phyloP scores from a whole-genome alignment of 2,113 vertebrate genomes.

The Xyrauchen texanus region DNA sequence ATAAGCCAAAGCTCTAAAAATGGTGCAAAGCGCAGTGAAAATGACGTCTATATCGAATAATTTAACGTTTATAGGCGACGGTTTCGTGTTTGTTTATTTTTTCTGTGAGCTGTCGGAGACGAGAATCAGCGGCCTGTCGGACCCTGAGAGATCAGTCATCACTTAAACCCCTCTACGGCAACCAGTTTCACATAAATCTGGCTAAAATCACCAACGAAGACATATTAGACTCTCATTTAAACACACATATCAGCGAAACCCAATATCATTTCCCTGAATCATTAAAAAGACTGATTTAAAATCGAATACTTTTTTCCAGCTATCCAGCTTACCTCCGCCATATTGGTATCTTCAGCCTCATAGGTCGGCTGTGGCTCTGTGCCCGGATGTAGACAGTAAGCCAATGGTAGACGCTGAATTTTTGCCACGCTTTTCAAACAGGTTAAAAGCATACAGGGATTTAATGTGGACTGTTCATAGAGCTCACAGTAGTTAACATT shows the following conservation, averaged over 20 bases:
- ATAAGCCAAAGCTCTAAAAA: background rate
- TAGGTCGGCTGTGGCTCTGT: slow-evolving; percentile 81
- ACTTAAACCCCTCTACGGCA: slow-evolving; percentile 8
- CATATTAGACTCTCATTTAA: background rate
- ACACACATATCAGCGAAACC: background rate
- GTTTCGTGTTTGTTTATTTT: slow-evolving; percentile 21
- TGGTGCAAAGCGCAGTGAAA: background rate
- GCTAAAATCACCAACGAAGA: background rate
- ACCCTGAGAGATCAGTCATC: background rate
- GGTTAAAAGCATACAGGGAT: background rate
- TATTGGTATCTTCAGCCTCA: slow-evolving; percentile 94
- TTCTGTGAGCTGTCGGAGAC: slow-evolving; percentile 25
- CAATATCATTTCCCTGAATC: background rate
- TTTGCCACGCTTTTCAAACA: slow-evolving; percentile 60
- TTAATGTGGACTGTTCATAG: background rate
- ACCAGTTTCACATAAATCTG: background rate
- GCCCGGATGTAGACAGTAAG: slow-evolving; percentile 86
- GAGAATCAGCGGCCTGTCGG: slow-evolving; percentile 27
- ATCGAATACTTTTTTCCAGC: slow-evolving; percentile 80
- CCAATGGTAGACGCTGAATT: slow-evolving; percentile 77
- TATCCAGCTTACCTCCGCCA: slow-evolving; percentile 97
- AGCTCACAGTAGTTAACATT: background rate
- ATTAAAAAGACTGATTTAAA: slow-evolving; percentile 64
- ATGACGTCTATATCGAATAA: background rate
- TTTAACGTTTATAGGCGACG: slow-evolving; percentile 2